Percentiles rank a stretch among this genome's conserved stretches.
These are phyloP conservation scores for Sycophila texana DNA, from an alignment of 2,888 invertebrate genomes.

Conservation along the genomic window DNA sequence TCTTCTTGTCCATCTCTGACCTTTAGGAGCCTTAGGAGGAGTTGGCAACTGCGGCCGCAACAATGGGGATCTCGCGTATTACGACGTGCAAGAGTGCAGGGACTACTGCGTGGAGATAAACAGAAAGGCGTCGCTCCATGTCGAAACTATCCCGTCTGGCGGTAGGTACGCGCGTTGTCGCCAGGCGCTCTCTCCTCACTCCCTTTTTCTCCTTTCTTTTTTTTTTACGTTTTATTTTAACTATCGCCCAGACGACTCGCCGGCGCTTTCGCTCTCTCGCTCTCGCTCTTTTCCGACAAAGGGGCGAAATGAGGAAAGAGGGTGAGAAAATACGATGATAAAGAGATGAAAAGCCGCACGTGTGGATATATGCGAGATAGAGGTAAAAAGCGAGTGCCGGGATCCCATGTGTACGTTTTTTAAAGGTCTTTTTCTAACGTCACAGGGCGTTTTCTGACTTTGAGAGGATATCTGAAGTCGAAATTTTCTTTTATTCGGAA, in stretches of 20 bases:
- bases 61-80: neutral
- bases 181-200: neutral
- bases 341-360: conserved; percentile 39
- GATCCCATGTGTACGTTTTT: neutral
- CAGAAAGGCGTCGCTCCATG: neutral
- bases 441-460: no score
- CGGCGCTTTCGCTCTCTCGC: neutral
- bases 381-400: conserved; percentile 13
- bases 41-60: neutral
- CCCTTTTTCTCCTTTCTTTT: neutral
- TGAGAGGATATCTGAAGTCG: no score
- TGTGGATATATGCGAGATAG: neutral
- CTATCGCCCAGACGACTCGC: neutral
- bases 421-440: neutral
- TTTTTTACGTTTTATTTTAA: conserved; percentile 23
- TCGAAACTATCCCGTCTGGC: neutral
- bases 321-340: conserved; percentile 36
- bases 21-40: neutral
- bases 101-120: neutral
- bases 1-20: neutral
- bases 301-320: conserved; percentile 5
- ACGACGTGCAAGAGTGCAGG: neutral
- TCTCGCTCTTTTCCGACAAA: conserved; percentile 2
- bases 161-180: conserved; percentile 9
- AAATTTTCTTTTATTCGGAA: neutral